Evolutionary conservation across 2,888 invertebrate species (phyloP).

Genomic region (Argyresthia goedartella): DNA sequence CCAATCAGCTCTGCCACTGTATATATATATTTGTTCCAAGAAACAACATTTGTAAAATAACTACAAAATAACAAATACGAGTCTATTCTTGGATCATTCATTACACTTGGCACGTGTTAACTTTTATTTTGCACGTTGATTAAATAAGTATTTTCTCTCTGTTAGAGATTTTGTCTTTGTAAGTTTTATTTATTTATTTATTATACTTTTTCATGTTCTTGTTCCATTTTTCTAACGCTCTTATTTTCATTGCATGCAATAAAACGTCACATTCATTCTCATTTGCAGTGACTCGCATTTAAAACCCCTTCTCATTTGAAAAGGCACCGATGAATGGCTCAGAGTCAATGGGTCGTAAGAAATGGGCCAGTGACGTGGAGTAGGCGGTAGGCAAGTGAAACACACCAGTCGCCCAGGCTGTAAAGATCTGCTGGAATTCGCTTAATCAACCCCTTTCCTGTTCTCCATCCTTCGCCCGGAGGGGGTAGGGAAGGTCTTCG

Average conservation of each 20-base stretch:
- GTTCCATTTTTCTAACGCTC: neutral
- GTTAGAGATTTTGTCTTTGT: too few species aligned
- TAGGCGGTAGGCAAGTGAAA: constrained; percentile 39
- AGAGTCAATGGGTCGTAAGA: constrained; percentile 66
- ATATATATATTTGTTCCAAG: neutral
- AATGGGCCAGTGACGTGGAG: constrained; percentile 55
- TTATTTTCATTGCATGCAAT: neutral
- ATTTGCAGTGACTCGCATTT: constrained; percentile 50
- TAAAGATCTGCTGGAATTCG: constrained; percentile 6
- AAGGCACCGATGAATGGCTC: constrained; percentile 59
- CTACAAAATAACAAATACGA: too few species aligned
- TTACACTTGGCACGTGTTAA: too few species aligned
- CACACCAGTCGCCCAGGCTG: constrained; percentile 7
- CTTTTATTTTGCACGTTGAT: too few species aligned
- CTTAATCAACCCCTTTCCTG: constrained; percentile 1
- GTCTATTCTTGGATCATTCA: too few species aligned
- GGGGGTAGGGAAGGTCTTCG: neutral
- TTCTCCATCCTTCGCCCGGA: neutral
- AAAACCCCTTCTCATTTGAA: constrained; percentile 54
- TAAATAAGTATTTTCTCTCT: too few species aligned
- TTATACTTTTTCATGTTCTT: too few species aligned
- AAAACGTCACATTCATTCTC: constrained; percentile 17
- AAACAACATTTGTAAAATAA: neutral
- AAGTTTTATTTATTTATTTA: too few species aligned
- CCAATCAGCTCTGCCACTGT: constrained; percentile 21